Percentiles rank a stretch among this genome's conserved stretches.
Conservation (phyloP, 2,797 vertebrate genomes). For the Potorous gilbertii region DNA sequence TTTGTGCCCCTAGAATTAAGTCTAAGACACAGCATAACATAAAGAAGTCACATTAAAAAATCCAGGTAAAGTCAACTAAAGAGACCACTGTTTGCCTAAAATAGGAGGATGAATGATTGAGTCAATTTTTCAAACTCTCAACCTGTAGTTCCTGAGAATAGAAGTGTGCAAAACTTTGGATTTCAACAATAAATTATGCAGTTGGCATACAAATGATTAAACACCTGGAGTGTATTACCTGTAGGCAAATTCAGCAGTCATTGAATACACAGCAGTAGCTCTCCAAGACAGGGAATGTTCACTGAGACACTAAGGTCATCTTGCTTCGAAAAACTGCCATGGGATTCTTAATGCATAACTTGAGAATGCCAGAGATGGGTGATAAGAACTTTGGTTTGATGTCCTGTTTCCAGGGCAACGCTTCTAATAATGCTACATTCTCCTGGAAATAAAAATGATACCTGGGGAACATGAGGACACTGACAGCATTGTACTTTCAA, state of each 20-base stretch:
- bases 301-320: background rate
- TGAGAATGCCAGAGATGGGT: background rate
- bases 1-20: background rate
- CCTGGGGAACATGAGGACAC: background rate
- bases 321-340: background rate
- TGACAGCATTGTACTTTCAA: background rate
- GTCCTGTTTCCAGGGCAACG: conserved; percentile 39
- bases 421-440: background rate
- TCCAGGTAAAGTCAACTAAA: background rate
- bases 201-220: background rate
- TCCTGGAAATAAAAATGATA: background rate
- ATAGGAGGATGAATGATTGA: background rate
- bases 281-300: background rate
- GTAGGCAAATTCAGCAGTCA: background rate
- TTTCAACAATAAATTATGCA: background rate
- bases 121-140: background rate
- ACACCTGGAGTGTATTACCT: background rate
- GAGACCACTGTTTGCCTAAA: background rate
- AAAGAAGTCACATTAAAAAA: background rate
- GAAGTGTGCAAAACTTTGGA: background rate
- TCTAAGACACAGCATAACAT: background rate
- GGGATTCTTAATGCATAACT: background rate
- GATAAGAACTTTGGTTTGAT: background rate
- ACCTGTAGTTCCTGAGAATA: background rate
- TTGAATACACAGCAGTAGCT: background rate